Evolutionary conservation across 2,113 vertebrate species (phyloP), one percentile per base, ranked within the genome.

Genomic region (Orthonyx spaldingii): DNA sequence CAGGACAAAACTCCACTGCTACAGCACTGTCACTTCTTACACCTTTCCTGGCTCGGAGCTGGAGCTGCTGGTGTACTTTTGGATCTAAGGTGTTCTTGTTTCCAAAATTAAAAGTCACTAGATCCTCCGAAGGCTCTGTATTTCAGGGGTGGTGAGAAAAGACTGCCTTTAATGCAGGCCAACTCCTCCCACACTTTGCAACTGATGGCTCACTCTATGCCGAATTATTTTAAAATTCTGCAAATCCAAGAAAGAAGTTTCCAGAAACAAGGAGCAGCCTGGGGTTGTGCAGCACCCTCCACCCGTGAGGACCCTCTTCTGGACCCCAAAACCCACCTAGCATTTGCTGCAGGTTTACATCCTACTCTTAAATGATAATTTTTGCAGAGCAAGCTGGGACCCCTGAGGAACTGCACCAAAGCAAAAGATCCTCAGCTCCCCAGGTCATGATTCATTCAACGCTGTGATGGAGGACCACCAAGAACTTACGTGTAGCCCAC

Each of bases 101-200:
- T 87, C 96, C 66, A 91, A 91, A 89, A 94, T 94, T 83, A 93
- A 82, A 82, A 95, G 80, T 86, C 94, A 90, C 74, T 92, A 80
- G 69, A 84, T 90, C 71, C 64, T 92, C 90, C 4, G 1, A 94
- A 84, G 64, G 72, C 64, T 94, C 79, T 7, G 4, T 68, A 70
- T 84, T 95, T 94, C 88, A 94, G 68, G 35, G 52, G 44, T 79
- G 90, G 90, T 90, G 85, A 95, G 85, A 96, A 96, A 96, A 93
- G 56, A 56, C 60, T 97, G 90, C 41, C 83, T 96, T 93, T 84
- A 94, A 94, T 13, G 3, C 80, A 86, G 85, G 90, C 92, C 94
- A 97, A 79, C 52, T 96, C 83, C 93, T 96, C 96, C 96, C 92
- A 96, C 92, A 81, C 93, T 80, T 84, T 3, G 60, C 92, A 74